Evolutionary conservation across 2,888 invertebrate genomes (phyloP).

Genomic region (Phania funesta): DNA sequence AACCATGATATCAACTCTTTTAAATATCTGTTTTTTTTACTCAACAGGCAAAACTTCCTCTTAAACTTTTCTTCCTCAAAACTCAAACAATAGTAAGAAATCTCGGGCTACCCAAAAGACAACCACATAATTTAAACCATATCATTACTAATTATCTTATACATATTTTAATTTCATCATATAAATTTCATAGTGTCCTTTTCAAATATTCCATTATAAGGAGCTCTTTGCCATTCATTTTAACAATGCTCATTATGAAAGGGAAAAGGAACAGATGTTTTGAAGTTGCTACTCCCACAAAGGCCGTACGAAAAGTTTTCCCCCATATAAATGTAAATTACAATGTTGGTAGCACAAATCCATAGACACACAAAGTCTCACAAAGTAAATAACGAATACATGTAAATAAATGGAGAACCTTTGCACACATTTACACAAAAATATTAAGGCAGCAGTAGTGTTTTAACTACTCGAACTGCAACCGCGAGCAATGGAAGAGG

Average conservation of each 20-base stretch:
- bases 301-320: not conserved
- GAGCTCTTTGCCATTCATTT: slow-evolving; percentile 45
- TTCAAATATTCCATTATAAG: slow-evolving; percentile 62
- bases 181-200: slow-evolving; percentile 61
- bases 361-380: not conserved
- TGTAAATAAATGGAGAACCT: slow-evolving; percentile 43
- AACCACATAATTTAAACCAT: slow-evolving; percentile 51
- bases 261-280: slow-evolving; percentile 62
- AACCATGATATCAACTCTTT: no score
- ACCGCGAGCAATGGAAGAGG: slow-evolving; percentile 1
- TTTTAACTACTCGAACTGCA: slow-evolving; percentile 22
- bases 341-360: slow-evolving; percentile 8
- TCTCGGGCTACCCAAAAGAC: not conserved
- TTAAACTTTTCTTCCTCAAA: not conserved
- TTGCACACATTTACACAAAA: not conserved
- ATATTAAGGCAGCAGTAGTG: not conserved
- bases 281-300: slow-evolving; percentile 25
- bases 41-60: not conserved
- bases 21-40: no score
- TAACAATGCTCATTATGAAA: slow-evolving; percentile 34
- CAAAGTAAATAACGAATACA: slow-evolving; percentile 46
- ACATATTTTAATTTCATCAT: slow-evolving; percentile 59
- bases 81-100: not conserved
- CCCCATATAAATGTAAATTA: slow-evolving; percentile 16
- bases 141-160: slow-evolving; percentile 61